These are phyloP conservation scores for Gortyna flavago DNA, from an alignment of 2,888 invertebrate species.

Conservation along the genomic window DNA sequence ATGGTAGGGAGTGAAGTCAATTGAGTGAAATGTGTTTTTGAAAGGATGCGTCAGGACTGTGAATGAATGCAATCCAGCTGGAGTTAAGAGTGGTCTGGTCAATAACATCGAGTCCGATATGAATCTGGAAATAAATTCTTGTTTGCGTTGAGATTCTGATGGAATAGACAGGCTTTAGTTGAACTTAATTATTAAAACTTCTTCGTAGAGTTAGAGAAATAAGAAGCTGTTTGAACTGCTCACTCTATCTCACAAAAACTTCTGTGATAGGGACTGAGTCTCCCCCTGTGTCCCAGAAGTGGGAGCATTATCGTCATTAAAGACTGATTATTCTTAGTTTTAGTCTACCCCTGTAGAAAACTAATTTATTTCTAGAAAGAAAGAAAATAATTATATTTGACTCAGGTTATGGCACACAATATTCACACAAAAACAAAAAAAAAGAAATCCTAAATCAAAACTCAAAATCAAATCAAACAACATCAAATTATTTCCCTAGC, in stretches of 20 bases:
- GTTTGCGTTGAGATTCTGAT: neutral
- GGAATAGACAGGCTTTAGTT: neutral
- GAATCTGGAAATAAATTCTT: neutral
- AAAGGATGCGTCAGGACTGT: conserved; percentile 29
- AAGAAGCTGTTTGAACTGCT: too few relatives aligned
- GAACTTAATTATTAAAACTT: neutral
- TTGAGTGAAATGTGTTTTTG: conserved; percentile 35
- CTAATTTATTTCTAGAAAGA: too few relatives aligned
- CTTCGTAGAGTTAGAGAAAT: neutral
- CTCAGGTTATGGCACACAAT: too few relatives aligned
- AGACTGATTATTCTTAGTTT: neutral
- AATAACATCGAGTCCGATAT: neutral
- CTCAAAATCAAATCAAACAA: conserved; percentile 17
- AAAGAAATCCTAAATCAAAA: neutral
- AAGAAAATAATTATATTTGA: too few relatives aligned
- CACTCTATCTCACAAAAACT: neutral
- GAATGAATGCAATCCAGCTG: conserved; percentile 18
- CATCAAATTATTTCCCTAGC: conserved; percentile 1
- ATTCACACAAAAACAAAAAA: too few relatives aligned
- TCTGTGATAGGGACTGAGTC: neutral
- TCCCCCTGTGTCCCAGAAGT: neutral
- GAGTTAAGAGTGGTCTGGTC: conserved; percentile 19
- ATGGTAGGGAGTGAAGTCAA: conserved; percentile 4
- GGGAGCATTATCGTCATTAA: too few relatives aligned
- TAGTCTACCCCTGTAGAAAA: neutral